Conservation (phyloP, 2,113 vertebrate species). For the Dicrurus megarhynchus region DNA sequence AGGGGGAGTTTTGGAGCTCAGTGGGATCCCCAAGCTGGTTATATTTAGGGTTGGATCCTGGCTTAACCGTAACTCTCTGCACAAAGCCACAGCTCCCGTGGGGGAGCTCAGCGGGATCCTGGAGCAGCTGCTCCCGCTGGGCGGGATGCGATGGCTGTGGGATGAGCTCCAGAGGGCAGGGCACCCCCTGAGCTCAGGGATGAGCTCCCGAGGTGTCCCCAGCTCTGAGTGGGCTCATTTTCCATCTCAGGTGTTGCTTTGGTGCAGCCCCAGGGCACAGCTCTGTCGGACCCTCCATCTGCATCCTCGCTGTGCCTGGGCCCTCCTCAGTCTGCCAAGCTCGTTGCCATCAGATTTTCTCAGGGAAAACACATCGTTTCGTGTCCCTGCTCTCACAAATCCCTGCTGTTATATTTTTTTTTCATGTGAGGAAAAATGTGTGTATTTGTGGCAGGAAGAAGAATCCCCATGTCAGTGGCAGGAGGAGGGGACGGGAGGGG, state of each 20-base stretch:
- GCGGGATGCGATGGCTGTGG: background rate
- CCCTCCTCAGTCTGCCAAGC: background rate
- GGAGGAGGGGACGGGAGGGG: background rate
- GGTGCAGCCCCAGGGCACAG: background rate
- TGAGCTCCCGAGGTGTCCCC: background rate
- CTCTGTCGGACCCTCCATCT: background rate
- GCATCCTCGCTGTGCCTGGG: background rate
- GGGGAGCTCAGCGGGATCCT: background rate
- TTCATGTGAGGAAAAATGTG: background rate
- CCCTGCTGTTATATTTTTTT: background rate
- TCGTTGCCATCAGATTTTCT: background rate
- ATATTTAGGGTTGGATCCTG: background rate
- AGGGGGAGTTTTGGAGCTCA: background rate
- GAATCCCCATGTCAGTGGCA: background rate
- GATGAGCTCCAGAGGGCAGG: background rate
- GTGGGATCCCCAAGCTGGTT: background rate
- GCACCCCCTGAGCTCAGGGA: background rate
- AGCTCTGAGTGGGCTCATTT: background rate
- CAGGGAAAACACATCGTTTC: rapidly evolving
- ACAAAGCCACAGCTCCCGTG: background rate
- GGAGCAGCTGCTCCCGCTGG: background rate
- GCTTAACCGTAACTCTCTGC: background rate
- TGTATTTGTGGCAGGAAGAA: background rate
- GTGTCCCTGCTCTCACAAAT: background rate
- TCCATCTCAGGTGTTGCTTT: background rate